Conservation (phyloP, 2,797 vertebrate species). For the Microctenopoma stevenorrisi region DNA sequence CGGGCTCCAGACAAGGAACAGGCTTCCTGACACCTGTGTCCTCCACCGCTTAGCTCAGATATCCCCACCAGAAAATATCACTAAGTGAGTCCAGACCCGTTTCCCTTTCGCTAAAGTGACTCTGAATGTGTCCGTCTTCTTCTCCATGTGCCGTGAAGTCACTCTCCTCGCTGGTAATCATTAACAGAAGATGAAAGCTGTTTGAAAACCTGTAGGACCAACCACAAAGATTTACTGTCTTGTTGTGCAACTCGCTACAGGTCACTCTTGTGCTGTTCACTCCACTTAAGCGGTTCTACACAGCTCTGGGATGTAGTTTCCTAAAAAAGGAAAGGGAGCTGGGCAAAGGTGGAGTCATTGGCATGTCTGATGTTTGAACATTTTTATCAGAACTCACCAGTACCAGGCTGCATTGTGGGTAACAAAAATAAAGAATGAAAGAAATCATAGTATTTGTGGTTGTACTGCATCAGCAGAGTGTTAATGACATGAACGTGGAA, state of each 20-base stretch:
- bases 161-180: conserved; percentile 25
- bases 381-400: too few relatives aligned
- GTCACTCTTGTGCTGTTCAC: conserved; percentile 29
- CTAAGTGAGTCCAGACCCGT: conserved; percentile 14
- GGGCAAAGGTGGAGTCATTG: too few relatives aligned
- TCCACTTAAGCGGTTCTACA: conserved; percentile 33
- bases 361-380: too few relatives aligned
- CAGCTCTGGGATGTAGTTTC: conserved; percentile 26
- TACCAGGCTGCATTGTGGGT: too few relatives aligned
- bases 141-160: conserved; percentile 27
- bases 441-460: too few relatives aligned
- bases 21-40: conserved; percentile 72
- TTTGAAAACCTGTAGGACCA: conserved; percentile 37
- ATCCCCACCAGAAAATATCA: conserved; percentile 45
- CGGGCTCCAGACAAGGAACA: conserved; percentile 11
- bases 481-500: too few relatives aligned
- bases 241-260: conserved; percentile 13
- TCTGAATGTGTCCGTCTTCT: conserved; percentile 14
- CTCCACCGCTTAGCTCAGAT: conserved; percentile 57
- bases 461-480: too few relatives aligned
- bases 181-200: conserved; percentile 37
- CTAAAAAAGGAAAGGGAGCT: background rate
- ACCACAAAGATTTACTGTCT: conserved; percentile 50
- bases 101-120: conserved; percentile 28
- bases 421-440: too few relatives aligned